phyloP scores from a whole-genome alignment of 23 tunicate species.

The Ascidia mentula region DNA sequence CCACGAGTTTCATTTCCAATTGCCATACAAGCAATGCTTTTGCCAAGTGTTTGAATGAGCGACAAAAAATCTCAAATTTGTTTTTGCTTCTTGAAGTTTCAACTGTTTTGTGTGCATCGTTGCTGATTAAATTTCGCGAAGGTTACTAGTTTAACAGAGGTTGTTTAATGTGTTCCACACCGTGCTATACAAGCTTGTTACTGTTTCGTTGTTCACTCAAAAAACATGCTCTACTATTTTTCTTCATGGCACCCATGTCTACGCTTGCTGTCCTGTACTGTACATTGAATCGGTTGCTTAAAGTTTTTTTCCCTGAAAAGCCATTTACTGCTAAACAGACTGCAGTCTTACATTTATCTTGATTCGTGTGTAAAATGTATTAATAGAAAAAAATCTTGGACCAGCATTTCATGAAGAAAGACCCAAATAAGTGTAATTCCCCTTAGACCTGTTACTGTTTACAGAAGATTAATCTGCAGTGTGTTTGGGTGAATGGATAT shows the following conservation, averaged over 20 bases:
- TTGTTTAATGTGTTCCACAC: not conserved
- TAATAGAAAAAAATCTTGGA: no score
- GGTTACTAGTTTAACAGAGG: not conserved
- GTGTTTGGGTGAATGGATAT: no score
- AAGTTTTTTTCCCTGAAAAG: no score
- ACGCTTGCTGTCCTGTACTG: not conserved
- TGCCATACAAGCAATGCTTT: not conserved
- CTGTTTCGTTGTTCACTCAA: not conserved
- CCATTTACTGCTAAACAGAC: no score
- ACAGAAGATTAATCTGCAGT: no score
- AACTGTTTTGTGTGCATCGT: not conserved
- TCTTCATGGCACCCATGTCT: not conserved
- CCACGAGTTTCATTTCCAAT: not conserved
- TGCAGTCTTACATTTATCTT: no score
- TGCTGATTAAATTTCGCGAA: not conserved
- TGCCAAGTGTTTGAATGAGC: not conserved
- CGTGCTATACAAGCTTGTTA: not conserved
- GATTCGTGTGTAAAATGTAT: no score
- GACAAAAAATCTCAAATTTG: not conserved
- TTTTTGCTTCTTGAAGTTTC: not conserved
- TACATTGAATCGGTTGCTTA: no score
- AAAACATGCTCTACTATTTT: not conserved
- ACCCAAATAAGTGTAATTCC: no score
- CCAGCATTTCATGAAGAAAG: no score
- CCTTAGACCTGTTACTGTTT: no score